Percentiles rank a stretch among this genome's conserved stretches.
Conservation (phyloP, 2,797 vertebrate species). For the Manis crassicaudata region DNA sequence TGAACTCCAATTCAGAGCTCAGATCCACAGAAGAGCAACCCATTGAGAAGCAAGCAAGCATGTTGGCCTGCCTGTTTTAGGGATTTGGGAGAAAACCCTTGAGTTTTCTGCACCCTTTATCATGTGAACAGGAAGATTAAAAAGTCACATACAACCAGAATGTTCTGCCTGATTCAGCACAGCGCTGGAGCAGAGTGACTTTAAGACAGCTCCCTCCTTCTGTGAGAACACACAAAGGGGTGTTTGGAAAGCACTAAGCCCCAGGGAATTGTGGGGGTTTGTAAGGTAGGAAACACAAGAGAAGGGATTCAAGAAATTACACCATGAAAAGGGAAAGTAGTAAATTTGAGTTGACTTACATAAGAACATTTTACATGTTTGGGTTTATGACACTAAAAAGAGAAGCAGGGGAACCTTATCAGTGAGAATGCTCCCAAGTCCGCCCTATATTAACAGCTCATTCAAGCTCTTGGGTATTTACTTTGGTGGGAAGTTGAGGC, state of each 20-base stretch:
- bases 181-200: not conserved
- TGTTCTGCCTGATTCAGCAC: not conserved
- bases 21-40: not conserved
- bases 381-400: not conserved
- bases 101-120: slow-evolving; percentile 54
- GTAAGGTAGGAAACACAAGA: slow-evolving; percentile 44
- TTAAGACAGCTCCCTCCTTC: not conserved
- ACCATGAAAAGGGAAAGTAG: not conserved
- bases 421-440: not conserved
- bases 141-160: not conserved
- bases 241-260: slow-evolving; percentile 32
- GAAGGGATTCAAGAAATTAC: slow-evolving; percentile 47
- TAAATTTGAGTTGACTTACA: slow-evolving; percentile 47
- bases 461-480: not conserved
- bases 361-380: not conserved
- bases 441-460: slow-evolving; percentile 22
- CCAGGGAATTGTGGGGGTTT: not conserved
- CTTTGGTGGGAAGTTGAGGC: not conserved
- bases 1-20: not conserved
- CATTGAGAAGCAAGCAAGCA: not conserved
- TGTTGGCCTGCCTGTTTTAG: not conserved
- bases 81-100: slow-evolving; percentile 41
- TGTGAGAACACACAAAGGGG: not conserved
- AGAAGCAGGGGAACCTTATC: not conserved
- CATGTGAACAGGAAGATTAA: slow-evolving; percentile 46